These are phyloP conservation scores for Acanthornis magna DNA, from an alignment of 2,797 vertebrate genomes.

Conservation along the genomic window DNA sequence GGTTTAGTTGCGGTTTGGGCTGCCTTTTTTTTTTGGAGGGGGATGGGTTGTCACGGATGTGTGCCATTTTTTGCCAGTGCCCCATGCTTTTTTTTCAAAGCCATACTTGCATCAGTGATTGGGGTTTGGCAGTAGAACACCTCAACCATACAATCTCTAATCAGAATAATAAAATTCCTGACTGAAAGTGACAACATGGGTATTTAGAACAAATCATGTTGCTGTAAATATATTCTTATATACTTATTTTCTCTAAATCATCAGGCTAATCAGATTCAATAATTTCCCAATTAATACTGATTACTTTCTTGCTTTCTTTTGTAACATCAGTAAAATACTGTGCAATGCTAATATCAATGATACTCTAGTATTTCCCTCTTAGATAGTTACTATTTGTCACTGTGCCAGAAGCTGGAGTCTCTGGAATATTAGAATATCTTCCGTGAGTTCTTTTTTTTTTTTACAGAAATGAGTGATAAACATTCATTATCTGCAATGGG, in stretches of 20 bases:
- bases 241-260: not conserved
- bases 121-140: not conserved
- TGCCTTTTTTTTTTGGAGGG: not conserved
- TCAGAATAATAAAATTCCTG: not conserved
- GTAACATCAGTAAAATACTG: not conserved
- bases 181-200: accelerated
- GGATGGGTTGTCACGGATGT: accelerated
- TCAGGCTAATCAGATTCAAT: not conserved
- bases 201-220: not conserved
- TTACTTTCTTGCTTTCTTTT: not conserved
- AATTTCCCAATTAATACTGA: not conserved
- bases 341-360: not conserved
- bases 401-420: not conserved
- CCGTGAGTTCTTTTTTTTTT: not conserved
- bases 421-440: not conserved
- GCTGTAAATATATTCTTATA: not conserved
- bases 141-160: not conserved
- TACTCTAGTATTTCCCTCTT: not conserved
- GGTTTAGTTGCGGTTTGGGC: not conserved
- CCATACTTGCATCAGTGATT: not conserved
- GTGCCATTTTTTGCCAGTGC: not conserved
- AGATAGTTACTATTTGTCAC: not conserved
- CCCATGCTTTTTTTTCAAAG: not conserved
- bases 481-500: not conserved
- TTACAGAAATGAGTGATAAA: not conserved